Base-by-base conservation (phyloP, 2,888 invertebrate genomes). In the Margaritifera margaritifera region DNA sequence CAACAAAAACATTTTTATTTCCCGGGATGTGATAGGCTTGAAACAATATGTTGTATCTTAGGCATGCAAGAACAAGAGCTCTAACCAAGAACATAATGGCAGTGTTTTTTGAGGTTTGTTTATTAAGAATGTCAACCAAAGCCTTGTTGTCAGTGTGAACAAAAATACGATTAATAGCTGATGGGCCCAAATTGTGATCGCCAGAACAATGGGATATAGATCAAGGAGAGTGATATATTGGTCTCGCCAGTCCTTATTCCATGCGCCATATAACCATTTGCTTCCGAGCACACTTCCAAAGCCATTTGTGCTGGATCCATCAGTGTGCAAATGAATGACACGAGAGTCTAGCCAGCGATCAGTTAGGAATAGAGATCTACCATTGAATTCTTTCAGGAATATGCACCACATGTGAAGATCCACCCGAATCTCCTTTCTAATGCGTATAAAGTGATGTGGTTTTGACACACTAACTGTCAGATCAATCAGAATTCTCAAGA, bases 401-500 rank as follows among this genome's bases (percentile, higher is more conserved):
- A 8, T 56, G 20, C 20, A n/a, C 57, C 11, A 63, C 57, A 24
- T 19, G 4, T 22, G 31, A 6, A 62, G 53, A 63, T 22, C 18
- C 2, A 4, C 27, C 27, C 27, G 27, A 27, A 2, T 4, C 4
- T 27, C 27, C 27, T 27, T n/a, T n/a, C 27, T 2, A 4, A 27
- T 4, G 5, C 20, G 22, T 22, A 5, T 19, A 6, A 11, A 65
- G 50, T 6, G 59, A 27, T 19, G 52, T n/a, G 53, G 57, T 6
- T 27, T 52, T n/a, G n/a, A n/a, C n/a, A n/a, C n/a, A n/a, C n/a
- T n/a, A n/a, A n/a, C n/a, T n/a, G n/a, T n/a, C n/a, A 27, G 27
- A 59, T 15, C 65, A 58, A 65, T 59, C 53, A 31, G 58, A 61
- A 20, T 6, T 62, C 61, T 51, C n/a, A n/a, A n/a, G n/a, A n/a